Percentiles rank a stretch among this genome's conserved stretches.
These are phyloP conservation scores for Scaptomyza graminum DNA, from an alignment of 1,140 invertebrate species.

Conservation along the genomic window DNA sequence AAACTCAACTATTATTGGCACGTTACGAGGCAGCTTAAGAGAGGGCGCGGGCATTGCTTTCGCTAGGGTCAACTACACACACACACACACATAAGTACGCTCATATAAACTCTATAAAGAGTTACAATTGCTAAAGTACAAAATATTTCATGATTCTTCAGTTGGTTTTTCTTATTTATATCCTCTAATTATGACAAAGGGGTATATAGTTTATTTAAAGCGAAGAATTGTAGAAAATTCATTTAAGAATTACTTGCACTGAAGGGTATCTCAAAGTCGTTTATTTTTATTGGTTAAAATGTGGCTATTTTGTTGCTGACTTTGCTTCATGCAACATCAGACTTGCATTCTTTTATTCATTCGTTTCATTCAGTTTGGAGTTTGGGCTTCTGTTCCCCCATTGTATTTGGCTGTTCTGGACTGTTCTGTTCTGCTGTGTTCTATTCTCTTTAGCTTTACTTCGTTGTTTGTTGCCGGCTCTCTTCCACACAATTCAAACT, in stretches of 20 bases:
- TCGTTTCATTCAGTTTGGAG: slow-evolving; percentile 59
- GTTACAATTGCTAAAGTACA: slow-evolving; percentile 73
- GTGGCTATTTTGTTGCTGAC: slow-evolving; percentile 10
- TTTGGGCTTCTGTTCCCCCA: slow-evolving; percentile 38
- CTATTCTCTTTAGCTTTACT: slow-evolving; percentile 26
- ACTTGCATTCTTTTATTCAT: slow-evolving; percentile 56
- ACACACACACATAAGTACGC: slow-evolving; percentile 22
- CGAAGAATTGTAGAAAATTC: too few species aligned
- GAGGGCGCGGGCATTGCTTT: slow-evolving; percentile 1
- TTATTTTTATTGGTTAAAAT: slow-evolving; percentile 10
- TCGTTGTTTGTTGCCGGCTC: slow-evolving; percentile 41
- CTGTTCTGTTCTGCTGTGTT: slow-evolving; percentile 6
- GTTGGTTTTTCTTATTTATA: slow-evolving; percentile 43
- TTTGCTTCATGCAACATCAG: slow-evolving; percentile 31
- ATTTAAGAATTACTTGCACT: too few species aligned
- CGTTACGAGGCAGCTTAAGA: slow-evolving; percentile 26
- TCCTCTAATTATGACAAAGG: background rate
- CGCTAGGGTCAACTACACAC: slow-evolving; percentile 30
- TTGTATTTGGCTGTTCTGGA: slow-evolving; percentile 7
- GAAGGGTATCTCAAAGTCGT: slow-evolving; percentile 6
- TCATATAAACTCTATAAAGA: slow-evolving; percentile 15
- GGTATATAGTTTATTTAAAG: background rate
- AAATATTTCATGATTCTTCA: slow-evolving; percentile 78
- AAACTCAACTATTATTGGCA: slow-evolving; percentile 74
- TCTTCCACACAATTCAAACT: background rate